A percentile compares a stretch with the other conserved stretches of the same genome.
phyloP scores from a whole-genome alignment of 2,797 vertebrate genomes.

The Dromococcyx pavoninus region DNA sequence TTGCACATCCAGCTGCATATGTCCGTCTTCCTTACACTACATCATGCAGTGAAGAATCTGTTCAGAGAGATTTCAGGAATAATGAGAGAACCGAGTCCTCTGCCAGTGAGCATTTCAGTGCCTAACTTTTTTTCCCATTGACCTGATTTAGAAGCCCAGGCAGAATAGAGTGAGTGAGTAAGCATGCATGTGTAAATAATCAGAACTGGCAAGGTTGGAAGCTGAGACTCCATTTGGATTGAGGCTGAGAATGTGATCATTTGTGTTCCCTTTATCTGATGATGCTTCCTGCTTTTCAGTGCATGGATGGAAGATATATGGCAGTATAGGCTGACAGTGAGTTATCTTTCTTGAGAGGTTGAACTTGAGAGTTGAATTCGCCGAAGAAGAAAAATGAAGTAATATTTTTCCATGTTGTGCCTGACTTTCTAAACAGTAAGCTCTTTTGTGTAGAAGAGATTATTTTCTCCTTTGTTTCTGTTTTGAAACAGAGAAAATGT shows the following conservation, averaged over 20 bases:
- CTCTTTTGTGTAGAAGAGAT: neutral
- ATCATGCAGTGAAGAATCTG: neutral
- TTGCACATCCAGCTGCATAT: rapidly evolving
- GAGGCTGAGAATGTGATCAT: rapidly evolving
- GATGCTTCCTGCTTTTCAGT: neutral
- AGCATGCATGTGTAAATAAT: neutral
- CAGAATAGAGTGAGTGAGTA: neutral
- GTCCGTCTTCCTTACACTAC: neutral
- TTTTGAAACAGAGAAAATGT: neutral
- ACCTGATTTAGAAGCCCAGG: neutral
- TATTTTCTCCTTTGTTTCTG: neutral
- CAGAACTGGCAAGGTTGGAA: neutral
- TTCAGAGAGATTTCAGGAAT: neutral
- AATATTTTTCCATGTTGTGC: neutral
- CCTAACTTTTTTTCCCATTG: neutral
- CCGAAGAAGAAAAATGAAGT: neutral
- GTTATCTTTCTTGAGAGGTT: neutral
- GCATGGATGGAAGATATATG: rapidly evolving
- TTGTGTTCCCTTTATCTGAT: neutral
- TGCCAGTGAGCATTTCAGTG: rapidly evolving
- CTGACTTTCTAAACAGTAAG: neutral
- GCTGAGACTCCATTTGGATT: neutral
- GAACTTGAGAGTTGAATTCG: neutral
- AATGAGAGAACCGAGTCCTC: neutral
- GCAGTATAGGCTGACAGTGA: neutral